Percentiles rank a stretch among this genome's conserved stretches.
These are phyloP conservation scores for Leptocoma aspasia DNA, from an alignment of 2,113 vertebrate species.

Conservation along the genomic window DNA sequence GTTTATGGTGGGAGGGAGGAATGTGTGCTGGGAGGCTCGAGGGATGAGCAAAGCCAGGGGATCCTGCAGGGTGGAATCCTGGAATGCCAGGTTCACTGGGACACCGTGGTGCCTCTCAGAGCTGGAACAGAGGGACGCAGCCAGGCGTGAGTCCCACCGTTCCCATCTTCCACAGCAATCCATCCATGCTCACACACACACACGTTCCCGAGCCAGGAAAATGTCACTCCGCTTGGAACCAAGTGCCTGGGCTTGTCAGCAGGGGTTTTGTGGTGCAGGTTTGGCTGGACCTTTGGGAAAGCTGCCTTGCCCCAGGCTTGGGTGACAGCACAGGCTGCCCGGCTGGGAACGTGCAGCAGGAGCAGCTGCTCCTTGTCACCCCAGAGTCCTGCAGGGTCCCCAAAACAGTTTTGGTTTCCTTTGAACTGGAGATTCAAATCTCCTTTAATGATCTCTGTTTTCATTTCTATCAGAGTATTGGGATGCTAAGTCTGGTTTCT, in stretches of 20 bases:
- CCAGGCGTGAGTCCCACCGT: rapidly evolving
- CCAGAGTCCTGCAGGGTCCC: rapidly evolving
- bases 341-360: neutral
- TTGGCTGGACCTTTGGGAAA: neutral
- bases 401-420: neutral
- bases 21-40: neutral
- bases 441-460: neutral
- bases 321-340: rapidly evolving
- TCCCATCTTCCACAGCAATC: neutral
- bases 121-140: neutral
- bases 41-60: neutral
- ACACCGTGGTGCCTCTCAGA: rapidly evolving
- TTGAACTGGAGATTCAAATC: neutral
- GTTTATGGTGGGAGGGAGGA: neutral
- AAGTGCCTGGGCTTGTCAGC: neutral
- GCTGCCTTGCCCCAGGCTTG: rapidly evolving
- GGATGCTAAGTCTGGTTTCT: neutral
- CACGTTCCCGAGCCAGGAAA: neutral
- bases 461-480: neutral
- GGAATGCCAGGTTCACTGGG: neutral
- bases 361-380: rapidly evolving
- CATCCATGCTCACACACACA: rapidly evolving
- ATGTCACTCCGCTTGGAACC: rapidly evolving
- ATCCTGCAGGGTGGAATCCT: too few species aligned
- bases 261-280: neutral